Conservation (phyloP, 1,140 invertebrate species). For the Teleopsis dalmanni region DNA sequence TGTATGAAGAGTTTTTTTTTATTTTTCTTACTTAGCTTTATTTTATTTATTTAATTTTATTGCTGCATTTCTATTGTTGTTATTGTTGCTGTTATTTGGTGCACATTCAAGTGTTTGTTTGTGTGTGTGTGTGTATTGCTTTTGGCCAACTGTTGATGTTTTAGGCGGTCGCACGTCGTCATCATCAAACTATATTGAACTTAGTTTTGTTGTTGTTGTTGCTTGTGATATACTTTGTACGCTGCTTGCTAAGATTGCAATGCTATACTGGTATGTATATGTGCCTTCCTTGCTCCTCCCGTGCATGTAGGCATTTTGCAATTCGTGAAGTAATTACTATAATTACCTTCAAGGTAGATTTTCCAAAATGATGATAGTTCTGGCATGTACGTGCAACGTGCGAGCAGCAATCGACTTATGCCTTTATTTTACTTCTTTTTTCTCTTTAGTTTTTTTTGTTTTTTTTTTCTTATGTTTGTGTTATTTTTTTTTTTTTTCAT, state of each 20-base stretch:
- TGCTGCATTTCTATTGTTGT: not conserved
- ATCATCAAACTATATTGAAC: slow-evolving; percentile 13
- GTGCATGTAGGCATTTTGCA: slow-evolving; percentile 20
- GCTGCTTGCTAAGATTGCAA: no score
- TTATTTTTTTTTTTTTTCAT: no score
- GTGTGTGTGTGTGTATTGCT: not conserved
- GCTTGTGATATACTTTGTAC: not conserved
- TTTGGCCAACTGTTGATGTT: slow-evolving; percentile 37
- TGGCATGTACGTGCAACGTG: no score
- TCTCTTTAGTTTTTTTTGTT: no score
- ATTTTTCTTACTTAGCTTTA: no score
- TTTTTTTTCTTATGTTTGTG: no score
- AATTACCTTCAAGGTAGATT: slow-evolving; percentile 45
- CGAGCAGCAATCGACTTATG: no score
- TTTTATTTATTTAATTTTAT: not conserved
- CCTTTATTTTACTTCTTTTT: no score
- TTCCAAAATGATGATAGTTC: slow-evolving; percentile 43
- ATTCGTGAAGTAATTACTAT: slow-evolving; percentile 45
- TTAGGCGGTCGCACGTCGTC: slow-evolving; percentile 43
- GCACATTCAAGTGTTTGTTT: not conserved
- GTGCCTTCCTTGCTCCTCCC: not conserved
- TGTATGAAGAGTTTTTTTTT: no score
- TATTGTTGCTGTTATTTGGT: not conserved
- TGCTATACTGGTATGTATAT: no score
- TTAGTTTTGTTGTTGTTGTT: not conserved